Base-by-base conservation (phyloP, 2,888 invertebrate genomes). In the Muschampia plurimacula region DNA sequence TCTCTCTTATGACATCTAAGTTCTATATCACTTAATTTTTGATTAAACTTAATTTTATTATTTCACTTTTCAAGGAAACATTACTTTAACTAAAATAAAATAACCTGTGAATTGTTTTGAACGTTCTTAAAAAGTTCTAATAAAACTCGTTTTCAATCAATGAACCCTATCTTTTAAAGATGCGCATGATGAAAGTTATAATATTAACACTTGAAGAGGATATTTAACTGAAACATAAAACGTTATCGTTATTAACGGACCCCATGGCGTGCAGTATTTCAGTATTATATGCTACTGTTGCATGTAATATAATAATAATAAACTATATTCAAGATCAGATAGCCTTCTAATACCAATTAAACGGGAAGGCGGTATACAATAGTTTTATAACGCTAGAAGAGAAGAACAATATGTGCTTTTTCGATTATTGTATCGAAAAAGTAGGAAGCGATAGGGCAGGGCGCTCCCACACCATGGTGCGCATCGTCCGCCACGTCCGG, bases 391-490 rank as follows among this genome's bases (percentile, higher is more conserved):
- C 60, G 73, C 70, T 74, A 59, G 75, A 68, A 72, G 71, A 82
- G 80, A 80, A 82, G 83, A 86, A 86, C 78, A 85, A 85, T 87
- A 83, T 86, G 83, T 84, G 83, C 77, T 84, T 82, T 86, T 87
- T 89, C 88, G 86, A 84, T 86, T 89, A 89, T 89, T 88, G 88
- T 86, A 88, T 89, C 89, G 85, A 89, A 87, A 86, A 90, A 91
- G 89, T 88, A 90, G 91, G 91, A 91, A 91, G 89, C 85, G 89
- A 92, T 92, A 91, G 91, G 89, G 89, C 90, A 90, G 82, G 82
- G 84, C 92, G 91, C 91, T 92, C 90, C 90, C 92, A 91, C 92
- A 92, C 87, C 87, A 84, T 80, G 81, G 85, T 85, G 83, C 83
- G 83, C 78, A 78, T 82, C 83, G 82, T 82, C 79, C 84, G 73